Percentiles rank a stretch among this genome's conserved stretches.
Evolutionary conservation across 2,797 vertebrate genomes (phyloP).

Genomic region (Semotilus atromaculatus): DNA sequence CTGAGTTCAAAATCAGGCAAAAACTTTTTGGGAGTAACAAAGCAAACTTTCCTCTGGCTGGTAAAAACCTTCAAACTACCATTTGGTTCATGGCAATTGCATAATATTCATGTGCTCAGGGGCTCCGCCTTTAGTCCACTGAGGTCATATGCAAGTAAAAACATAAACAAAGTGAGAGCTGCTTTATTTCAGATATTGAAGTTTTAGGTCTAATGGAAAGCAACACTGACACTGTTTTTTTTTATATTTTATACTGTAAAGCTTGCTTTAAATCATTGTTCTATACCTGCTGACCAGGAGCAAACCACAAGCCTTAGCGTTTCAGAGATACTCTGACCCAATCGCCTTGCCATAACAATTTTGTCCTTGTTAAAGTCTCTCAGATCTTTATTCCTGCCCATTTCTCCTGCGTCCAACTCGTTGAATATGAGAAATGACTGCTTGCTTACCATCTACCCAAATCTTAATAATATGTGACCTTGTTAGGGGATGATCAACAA

Average conservation of each 20-base stretch:
- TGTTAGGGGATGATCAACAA: not conserved
- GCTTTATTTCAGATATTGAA: too few relatives aligned
- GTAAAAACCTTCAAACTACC: not conserved
- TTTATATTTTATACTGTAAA: not conserved
- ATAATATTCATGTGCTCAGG: not conserved
- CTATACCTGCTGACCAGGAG: too few relatives aligned
- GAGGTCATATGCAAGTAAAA: not conserved
- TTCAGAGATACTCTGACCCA: too few relatives aligned
- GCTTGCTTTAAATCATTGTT: not conserved
- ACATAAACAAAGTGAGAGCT: not conserved
- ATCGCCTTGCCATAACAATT: too few relatives aligned
- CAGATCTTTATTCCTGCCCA: not conserved
- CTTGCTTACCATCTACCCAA: not conserved
- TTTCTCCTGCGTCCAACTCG: not conserved
- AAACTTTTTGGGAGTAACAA: not conserved
- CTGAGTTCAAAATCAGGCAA: conserved; percentile 68
- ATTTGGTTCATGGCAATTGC: not conserved
- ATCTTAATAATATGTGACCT: not conserved
- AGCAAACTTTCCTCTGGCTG: not conserved
- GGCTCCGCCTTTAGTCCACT: not conserved
- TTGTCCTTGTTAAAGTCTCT: not conserved
- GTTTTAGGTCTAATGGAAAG: not conserved
- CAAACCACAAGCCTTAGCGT: too few relatives aligned
- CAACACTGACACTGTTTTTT: not conserved
- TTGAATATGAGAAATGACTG: not conserved